phyloP scores from a whole-genome alignment of 2,797 vertebrate species.

The Sebastes trivittatus region DNA sequence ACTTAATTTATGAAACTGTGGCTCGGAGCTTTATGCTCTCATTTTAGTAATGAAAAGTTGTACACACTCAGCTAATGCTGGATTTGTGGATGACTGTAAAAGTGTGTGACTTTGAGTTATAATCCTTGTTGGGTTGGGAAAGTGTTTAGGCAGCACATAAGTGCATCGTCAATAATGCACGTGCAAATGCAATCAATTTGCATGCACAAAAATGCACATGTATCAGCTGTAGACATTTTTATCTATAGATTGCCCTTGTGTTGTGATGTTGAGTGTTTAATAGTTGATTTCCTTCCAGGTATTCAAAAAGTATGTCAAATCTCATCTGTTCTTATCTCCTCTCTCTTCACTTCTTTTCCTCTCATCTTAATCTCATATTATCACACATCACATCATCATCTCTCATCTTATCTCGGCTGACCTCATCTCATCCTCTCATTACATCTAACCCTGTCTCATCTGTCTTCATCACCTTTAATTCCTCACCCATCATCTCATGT shows the following conservation, averaged over 20 bases:
- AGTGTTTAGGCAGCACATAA: neutral
- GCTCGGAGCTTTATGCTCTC: conserved; percentile 14
- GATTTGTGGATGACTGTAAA: conserved; percentile 10
- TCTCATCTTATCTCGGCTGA: neutral
- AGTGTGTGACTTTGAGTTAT: neutral
- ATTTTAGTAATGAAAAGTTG: conserved; percentile 30
- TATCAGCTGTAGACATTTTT: neutral
- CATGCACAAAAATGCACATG: neutral
- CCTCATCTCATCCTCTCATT: conserved; percentile 3
- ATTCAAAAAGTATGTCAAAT: conserved; percentile 7
- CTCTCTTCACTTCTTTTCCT: neutral
- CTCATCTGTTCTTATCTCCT: neutral
- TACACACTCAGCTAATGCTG: neutral
- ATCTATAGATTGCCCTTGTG: neutral
- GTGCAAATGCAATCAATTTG: neutral
- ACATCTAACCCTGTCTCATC: neutral
- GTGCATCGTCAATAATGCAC: neutral
- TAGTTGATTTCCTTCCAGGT: neutral
- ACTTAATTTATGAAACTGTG: conserved; percentile 37
- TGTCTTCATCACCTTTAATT: conserved; percentile 11
- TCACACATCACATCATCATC: conserved; percentile 4
- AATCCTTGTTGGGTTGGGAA: neutral
- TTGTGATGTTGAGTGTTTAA: neutral
- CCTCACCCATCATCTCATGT: neutral
- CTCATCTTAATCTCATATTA: conserved; percentile 10